These are phyloP conservation scores for Sebastes minor DNA, from an alignment of 2,797 vertebrate genomes.

Conservation along the genomic window DNA sequence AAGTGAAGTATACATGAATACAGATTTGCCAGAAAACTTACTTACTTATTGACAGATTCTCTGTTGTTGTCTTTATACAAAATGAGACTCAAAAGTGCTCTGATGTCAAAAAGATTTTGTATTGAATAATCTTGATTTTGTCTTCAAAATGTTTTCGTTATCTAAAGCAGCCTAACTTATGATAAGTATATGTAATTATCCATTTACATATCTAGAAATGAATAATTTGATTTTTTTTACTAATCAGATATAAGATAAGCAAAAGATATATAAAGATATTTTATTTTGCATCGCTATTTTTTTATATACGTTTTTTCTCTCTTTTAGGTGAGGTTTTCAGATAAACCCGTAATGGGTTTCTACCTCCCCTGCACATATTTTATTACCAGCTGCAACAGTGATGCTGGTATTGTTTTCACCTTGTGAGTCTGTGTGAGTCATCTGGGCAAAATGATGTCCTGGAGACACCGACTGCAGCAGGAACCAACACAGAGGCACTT, in stretches of 20 bases:
- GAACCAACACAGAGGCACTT: background rate
- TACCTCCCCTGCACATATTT: background rate
- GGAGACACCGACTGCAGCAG: background rate
- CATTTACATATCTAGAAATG: background rate
- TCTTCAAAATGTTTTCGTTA: background rate
- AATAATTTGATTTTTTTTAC: fast-evolving
- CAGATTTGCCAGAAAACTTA: background rate
- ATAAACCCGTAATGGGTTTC: background rate
- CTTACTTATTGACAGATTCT: background rate
- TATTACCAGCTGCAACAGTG: background rate
- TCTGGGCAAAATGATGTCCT: background rate
- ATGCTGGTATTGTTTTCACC: background rate
- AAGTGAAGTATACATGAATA: background rate
- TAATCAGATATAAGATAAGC: too few species aligned
- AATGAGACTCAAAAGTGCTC: too few species aligned
- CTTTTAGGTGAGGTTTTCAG: background rate
- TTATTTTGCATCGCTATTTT: background rate
- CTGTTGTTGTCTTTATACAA: background rate
- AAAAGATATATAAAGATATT: too few species aligned
- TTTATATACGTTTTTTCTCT: background rate
- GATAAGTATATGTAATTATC: background rate
- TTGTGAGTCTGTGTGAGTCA: background rate
- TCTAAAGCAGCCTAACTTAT: background rate
- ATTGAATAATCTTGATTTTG: background rate
- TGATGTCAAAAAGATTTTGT: background rate